These are phyloP conservation scores for Cheilinus undulatus DNA, from an alignment of 2,113 vertebrate genomes.

Conservation along the genomic window DNA sequence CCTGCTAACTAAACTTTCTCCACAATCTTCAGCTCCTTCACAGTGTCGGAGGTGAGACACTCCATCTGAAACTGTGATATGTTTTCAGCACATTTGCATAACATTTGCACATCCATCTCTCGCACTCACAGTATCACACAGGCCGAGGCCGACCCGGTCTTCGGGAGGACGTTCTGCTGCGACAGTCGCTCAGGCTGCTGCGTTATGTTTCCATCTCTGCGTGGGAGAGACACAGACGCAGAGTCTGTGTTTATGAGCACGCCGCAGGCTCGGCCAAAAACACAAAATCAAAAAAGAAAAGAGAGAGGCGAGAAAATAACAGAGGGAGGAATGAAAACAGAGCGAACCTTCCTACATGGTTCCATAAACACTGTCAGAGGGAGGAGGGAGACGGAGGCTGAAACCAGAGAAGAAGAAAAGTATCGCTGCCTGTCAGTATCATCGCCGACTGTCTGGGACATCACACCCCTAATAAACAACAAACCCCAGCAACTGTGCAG, in stretches of 20 bases:
- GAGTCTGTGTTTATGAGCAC: constrained; percentile 39
- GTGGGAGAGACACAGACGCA: constrained; percentile 42
- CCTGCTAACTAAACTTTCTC: constrained; percentile 10
- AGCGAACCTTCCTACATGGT: constrained; percentile 20
- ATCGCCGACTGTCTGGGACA: not conserved
- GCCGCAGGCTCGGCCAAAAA: constrained; percentile 38
- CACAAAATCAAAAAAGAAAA: not conserved
- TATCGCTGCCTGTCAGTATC: not conserved
- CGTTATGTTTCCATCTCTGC: constrained; percentile 47
- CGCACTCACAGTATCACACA: constrained; percentile 1
- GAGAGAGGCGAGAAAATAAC: constrained; percentile 46
- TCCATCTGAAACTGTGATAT: constrained; percentile 44
- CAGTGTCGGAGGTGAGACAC: constrained; percentile 46
- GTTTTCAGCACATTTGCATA: constrained; percentile 48
- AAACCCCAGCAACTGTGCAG: not conserved
- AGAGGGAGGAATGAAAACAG: constrained; percentile 58
- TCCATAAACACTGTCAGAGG: constrained; percentile 4
- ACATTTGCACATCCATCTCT: constrained; percentile 51
- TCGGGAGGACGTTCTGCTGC: constrained; percentile 37
- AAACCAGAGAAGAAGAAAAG: constrained; percentile 17
- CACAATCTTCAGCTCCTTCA: constrained; percentile 14
- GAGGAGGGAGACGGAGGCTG: constrained; percentile 16
- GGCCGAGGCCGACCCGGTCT: constrained; percentile 14
- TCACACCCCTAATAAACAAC: not conserved
- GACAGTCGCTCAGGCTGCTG: constrained; percentile 33